Evolutionary conservation across 1,140 invertebrate species (phyloP), one percentile per base, ranked within the genome.

Genomic region (Sitodiplosis mosellana): DNA sequence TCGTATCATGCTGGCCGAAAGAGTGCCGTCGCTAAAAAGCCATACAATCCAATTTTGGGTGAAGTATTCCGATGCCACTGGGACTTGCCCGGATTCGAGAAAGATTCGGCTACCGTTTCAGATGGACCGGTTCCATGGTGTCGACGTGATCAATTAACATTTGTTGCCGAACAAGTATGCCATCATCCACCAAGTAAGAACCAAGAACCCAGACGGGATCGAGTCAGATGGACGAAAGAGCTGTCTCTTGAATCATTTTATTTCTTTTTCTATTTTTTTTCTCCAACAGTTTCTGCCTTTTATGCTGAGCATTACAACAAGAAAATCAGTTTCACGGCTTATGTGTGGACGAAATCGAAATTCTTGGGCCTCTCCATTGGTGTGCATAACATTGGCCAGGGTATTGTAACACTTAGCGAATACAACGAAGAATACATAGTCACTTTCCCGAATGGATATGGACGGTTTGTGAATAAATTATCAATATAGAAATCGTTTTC

Each of bases 341-440:
- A 90, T 59, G 90, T 97, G 42, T 97, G 89, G 82, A 97, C 93
- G 15, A 97, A 96, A 67, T 95, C 92, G 52, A 95, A 95, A 69
- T 97, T 97, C 68, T 75, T 97, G 33, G 93, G 94, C 1, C 71
- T 98, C 34, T 94, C 90, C 15, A 88, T 98, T 54, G 91, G 85
- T 8, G 86, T 90, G 1, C 83, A 88, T 54, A 87, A 90, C 60
- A 81, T 90, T 27, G 86, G 86, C 4, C 76, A 80, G 53, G 85
- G 90, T 1, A 74, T 76, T 44, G 80, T 97, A 6, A 81, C 77
- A 15, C 68, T 96, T 2, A 63, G 91, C 42, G 78, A 91, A 48
- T 72, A 80, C 52, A 81, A 82, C 48, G 92, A 96, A 64, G 88
- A 95, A 58, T 97, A 97, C 64, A 77, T 86, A 49, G 74, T 93